A percentile compares a stretch with the other conserved stretches of the same genome.
Evolutionary conservation across 2,113 vertebrate genomes (phyloP).

Genomic region (Megaceryle maxima): DNA sequence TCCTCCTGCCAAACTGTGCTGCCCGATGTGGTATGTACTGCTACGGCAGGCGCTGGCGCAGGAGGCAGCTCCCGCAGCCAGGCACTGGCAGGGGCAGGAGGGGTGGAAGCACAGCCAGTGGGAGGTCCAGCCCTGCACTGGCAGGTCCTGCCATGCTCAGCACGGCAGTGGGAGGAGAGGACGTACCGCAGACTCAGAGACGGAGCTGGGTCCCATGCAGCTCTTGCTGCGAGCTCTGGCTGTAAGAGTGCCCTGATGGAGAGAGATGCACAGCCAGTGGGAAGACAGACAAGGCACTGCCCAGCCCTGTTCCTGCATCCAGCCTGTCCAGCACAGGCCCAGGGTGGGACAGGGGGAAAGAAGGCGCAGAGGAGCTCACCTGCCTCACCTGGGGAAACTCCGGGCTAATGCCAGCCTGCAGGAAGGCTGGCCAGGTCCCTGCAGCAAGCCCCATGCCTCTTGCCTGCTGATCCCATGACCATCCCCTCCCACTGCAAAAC

Average conservation of each 20-base stretch:
- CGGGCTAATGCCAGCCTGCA: background rate
- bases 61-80: background rate
- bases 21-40: background rate
- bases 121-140: background rate
- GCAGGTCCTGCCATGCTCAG: background rate
- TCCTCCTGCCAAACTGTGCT: background rate
- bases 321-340: background rate
- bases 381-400: background rate
- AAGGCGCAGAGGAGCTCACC: background rate
- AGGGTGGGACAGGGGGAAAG: background rate
- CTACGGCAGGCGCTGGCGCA: background rate
- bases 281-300: background rate
- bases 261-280: slow-evolving; percentile 71
- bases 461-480: background rate
- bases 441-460: background rate
- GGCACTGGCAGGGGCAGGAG: background rate
- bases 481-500: background rate
- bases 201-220: slow-evolving; percentile 78
- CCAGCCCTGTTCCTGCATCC: background rate
- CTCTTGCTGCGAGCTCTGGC: slow-evolving; percentile 82
- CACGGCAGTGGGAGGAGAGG: slow-evolving; percentile 50
- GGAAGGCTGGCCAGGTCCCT: background rate
- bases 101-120: background rate
- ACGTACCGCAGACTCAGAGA: slow-evolving; percentile 86
- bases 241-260: slow-evolving; percentile 86